Evolutionary conservation across 1,140 invertebrate species (phyloP), one percentile per base, ranked within the genome.

Genomic region (Nixonia krombeini): DNA sequence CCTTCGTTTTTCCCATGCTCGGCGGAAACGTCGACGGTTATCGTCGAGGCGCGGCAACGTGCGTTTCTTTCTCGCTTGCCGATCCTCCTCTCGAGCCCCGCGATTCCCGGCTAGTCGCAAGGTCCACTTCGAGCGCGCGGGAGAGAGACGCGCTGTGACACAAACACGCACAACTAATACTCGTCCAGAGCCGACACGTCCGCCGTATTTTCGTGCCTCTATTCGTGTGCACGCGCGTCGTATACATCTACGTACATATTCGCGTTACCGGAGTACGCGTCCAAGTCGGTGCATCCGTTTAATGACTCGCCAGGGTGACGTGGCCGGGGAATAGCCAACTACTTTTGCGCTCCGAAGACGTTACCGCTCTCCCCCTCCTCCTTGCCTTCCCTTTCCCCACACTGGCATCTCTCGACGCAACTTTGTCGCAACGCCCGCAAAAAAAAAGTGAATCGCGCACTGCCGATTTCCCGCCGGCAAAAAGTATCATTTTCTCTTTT

Each of bases 111-210:
- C 49, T 62, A 62, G n/a, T 50, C 49, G 41, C 59, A 53, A 69
- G 72, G 64, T 66, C 68, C 74, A 68, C 64, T 73, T 76, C 73
- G 65, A 73, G 65, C 63, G 64, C 70, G 61, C 69, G 57, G 47
- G 63, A 58, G 63, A 72, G 71, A 53, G 56, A 51, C 65, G 52
- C 58, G 64, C n/a, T n/a, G n/a, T n/a, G n/a, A n/a, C n/a, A n/a
- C n/a, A n/a, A n/a, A 61, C 65, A 62, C 61, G 65, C 69, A 66
- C 61, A 35, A 66, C 72, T 75, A n/a, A 77, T 74, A 75, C 75
- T 77, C 73, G 75, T 74, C 72, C 33, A 64, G 33, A 35, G 46
- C 53, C n/a, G n/a, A n/a, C n/a, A n/a, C n/a, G n/a, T n/a, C n/a
- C n/a, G n/a, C 44, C 25, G 28, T 35, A 37, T 61, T 41, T 52